Conservation (phyloP, 64 coral and sea anemone species). For the Montipora sp. region DNA sequence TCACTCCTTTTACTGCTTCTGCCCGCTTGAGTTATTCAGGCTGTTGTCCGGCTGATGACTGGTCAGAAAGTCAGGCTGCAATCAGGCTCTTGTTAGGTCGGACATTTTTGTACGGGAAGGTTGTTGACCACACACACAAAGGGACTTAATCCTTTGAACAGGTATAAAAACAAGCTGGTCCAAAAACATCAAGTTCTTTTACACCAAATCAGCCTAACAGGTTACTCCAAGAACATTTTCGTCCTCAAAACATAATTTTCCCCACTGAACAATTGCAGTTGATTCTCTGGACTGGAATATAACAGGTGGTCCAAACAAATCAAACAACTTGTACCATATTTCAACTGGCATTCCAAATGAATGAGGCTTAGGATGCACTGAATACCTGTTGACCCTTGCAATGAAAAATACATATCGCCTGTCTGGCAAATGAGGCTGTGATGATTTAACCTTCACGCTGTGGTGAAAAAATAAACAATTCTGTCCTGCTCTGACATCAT, state of each 20-base stretch:
- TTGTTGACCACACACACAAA: too few species aligned
- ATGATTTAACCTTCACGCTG: not conserved
- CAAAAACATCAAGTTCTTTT: too few species aligned
- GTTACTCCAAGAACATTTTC: constrained; percentile 32
- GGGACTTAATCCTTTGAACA: too few species aligned
- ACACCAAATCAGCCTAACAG: too few species aligned
- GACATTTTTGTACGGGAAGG: too few species aligned
- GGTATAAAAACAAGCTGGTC: too few species aligned
- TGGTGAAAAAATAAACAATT: constrained; percentile 63
- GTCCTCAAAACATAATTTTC: not conserved
- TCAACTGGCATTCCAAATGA: constrained; percentile 44
- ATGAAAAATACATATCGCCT: constrained; percentile 44
- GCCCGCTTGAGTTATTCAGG: too few species aligned
- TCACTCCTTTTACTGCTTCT: too few species aligned
- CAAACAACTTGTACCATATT: constrained; percentile 59
- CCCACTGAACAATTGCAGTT: not conserved
- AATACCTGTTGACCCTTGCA: constrained; percentile 79
- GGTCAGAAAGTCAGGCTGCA: too few species aligned
- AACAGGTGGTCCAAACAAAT: constrained; percentile 75
- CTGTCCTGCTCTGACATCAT: constrained; percentile 51
- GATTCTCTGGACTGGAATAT: constrained; percentile 68
- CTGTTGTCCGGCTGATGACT: too few species aligned
- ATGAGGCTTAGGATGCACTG: constrained; percentile 44
- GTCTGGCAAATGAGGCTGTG: not conserved
- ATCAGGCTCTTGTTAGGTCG: too few species aligned